Evolutionary conservation across 2,113 vertebrate species (phyloP), one percentile per base, ranked within the genome.

Genomic region (Ciconia boyciana): DNA sequence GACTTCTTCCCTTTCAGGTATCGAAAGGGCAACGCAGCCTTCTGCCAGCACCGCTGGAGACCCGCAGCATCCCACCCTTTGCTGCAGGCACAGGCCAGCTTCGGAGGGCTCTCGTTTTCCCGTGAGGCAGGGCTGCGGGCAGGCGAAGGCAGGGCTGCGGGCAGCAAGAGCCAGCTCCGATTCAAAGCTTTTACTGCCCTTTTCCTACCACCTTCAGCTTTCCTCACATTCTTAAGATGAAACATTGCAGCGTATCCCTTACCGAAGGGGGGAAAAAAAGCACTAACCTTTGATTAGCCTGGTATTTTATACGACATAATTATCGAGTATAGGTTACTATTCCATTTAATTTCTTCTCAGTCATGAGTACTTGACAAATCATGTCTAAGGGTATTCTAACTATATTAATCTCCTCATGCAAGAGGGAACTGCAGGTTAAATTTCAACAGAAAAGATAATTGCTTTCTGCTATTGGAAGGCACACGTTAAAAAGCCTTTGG

Each of bases 371-470:
- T 43, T 58, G 51, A 70, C 76, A 81, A 92, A 81, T 81, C 12
- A 39, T 34, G 51, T 80, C 85, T 88, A 61, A 92, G 93, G 69
- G 10, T 70, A 61, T 75, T 74, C 62, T 51, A 46, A 64, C 26
- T 31, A 9, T 1, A 87, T 68, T 52, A 48, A 95, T 52, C 36
- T 76, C 70, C 66, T 60, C 69, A 5, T 6, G 34, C 39, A 34
- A 62, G 77, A 91, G 87, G 51, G 91, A 91, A 83, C 48, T 60
- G 72, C 89, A 89, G 77, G 95, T 95, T 96, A 89, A 93, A 94
- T 54, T 93, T 92, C 86, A 92, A 93, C 89, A 81, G 69, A 39
- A 32, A 32, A 70, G 83, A 43, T 87, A 92, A 96, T 70, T 93
- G 87, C 81, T 49, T 60, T 71, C 16, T 39, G 54, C 41, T 48